Evolutionary conservation across 2,888 invertebrate species (phyloP), one percentile per base, ranked within the genome.

Genomic region (Pseudococcus longispinus): DNA sequence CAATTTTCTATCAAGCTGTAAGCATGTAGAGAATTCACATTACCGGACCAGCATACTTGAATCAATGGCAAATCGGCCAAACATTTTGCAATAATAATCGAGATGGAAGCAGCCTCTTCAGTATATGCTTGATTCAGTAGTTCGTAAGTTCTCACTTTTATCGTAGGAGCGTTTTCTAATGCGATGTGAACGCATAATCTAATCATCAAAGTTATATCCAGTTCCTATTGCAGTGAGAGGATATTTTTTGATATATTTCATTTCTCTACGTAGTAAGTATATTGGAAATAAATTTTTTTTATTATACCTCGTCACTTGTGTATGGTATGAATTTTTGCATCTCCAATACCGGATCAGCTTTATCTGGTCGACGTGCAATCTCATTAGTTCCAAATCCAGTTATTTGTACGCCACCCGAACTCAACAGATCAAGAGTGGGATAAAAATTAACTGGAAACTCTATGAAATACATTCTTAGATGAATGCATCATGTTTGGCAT

Each of bases 331-430:
- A 96, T 88, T 92, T 91, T 90, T 95, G 94, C 90, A 93, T 93
- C 90, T 97, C 96, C 29, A 96, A 90, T 0, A 95, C 93, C 1
- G 96, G 96, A 18, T 94, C 92, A 15, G 94, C 94, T 42, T 94
- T 93, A 23, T 94, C 93, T 88, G 93, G 92, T 77, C 93, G 93
- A 88, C 94, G 92, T 0, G 95, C 93, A 65, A 96, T 96, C 0
- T 94, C 93, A 87, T 94, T 95, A 0, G 95, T 95, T 89, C 94
- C 93, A 0, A 97, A 91, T 3, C 96, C 96, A 85, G 93, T 92
- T 9, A 97, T 91, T 91, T 95, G 95, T 0, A 96, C 94, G 87
- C 95, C 96, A 77, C 96, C 96, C 87, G 94, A 93, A 88, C 94
- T 92, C 88, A 92, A 90, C 0, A 91, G 88, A 18, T 91, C 92